phyloP scores from a whole-genome alignment of 2,113 vertebrate genomes.

The Apistogramma diplotaenia region DNA sequence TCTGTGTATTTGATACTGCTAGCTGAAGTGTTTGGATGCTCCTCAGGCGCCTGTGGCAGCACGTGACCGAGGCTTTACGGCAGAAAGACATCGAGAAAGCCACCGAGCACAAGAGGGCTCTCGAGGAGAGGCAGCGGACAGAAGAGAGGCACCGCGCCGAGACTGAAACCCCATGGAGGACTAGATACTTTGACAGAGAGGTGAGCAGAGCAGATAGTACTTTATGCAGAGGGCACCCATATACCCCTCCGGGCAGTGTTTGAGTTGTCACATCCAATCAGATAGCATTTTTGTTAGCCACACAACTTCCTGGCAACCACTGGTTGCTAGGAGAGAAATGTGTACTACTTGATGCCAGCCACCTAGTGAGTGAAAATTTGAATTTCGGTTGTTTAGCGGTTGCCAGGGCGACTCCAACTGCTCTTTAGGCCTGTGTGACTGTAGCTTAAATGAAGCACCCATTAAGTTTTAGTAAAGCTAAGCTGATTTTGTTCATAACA shows the following conservation, averaged over 20 bases:
- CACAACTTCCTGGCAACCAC: too few relatives aligned
- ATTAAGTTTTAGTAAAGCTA: background rate
- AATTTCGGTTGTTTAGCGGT: too few relatives aligned
- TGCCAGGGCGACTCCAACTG: too few relatives aligned
- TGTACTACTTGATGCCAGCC: too few relatives aligned
- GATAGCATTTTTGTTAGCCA: too few relatives aligned
- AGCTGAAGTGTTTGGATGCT: accelerated
- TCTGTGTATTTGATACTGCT: background rate
- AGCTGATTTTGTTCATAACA: background rate
- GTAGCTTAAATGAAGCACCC: too few relatives aligned
- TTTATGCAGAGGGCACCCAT: background rate
- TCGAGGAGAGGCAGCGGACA: conserved; percentile 90
- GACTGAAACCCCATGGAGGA: conserved; percentile 87
- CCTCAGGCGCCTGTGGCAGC: conserved; percentile 88
- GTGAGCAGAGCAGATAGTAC: conserved; percentile 61
- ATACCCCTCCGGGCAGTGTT: background rate
- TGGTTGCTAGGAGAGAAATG: too few relatives aligned
- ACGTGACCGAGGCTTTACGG: conserved; percentile 88
- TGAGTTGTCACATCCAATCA: too few relatives aligned
- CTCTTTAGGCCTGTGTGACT: too few relatives aligned
- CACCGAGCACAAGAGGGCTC: conserved; percentile 90
- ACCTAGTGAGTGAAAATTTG: too few relatives aligned
- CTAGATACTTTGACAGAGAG: conserved; percentile 90
- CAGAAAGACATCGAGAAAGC: conserved; percentile 93
- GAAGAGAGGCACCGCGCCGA: conserved; percentile 90